Percentiles rank a stretch among this genome's conserved stretches.
Conservation (phyloP, 2,113 vertebrate genomes). For the Heloderma charlesbogerti region DNA sequence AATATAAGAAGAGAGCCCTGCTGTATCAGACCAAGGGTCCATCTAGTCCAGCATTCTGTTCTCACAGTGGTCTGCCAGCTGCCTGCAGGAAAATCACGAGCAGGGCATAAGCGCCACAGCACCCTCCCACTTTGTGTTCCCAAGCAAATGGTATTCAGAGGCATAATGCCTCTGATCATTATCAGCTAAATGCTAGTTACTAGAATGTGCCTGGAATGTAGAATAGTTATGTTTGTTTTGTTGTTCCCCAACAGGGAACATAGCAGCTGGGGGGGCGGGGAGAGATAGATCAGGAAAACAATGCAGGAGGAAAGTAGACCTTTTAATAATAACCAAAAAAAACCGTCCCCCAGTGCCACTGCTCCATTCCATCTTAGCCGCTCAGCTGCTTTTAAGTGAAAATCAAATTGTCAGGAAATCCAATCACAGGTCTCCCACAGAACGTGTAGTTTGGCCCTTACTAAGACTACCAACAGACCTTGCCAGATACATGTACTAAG, state of each 20-base stretch:
- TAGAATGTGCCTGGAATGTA: neutral
- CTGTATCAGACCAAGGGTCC: no score
- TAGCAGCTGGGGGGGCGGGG: neutral
- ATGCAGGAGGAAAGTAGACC: neutral
- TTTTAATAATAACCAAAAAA: neutral
- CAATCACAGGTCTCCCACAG: neutral
- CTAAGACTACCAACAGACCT: neutral
- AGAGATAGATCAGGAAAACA: neutral
- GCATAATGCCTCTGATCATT: no score
- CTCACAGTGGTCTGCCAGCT: no score
- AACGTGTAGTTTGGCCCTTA: neutral
- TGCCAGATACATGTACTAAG: neutral
- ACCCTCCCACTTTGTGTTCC: no score
- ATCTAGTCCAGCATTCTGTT: no score
- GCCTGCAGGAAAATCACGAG: no score
- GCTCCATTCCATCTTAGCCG: neutral
- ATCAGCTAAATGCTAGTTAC: no score
- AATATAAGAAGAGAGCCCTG: no score
- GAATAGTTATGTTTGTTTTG: neutral
- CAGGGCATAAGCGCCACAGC: no score
- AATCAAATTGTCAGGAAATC: conserved; percentile 4
- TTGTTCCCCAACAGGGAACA: no score
- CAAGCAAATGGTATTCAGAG: no score
- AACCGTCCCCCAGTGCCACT: neutral
- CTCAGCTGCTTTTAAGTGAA: neutral